phyloP scores from a whole-genome alignment of 2,113 vertebrate species.

The Argyrosomus japonicus region DNA sequence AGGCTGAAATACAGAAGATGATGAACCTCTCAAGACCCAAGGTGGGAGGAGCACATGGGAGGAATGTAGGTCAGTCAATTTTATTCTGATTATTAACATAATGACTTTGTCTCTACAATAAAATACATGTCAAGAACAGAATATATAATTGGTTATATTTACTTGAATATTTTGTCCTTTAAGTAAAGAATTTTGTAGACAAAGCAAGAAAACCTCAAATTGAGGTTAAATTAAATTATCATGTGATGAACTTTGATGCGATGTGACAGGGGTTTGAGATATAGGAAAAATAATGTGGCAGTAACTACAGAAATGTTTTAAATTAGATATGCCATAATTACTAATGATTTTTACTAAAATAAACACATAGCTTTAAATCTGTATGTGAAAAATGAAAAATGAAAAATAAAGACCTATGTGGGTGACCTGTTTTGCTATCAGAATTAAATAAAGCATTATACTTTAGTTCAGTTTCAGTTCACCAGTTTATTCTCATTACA shows the following conservation, averaged over 20 bases:
- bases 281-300: not conserved
- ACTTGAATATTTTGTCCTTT: not conserved
- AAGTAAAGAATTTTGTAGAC: not conserved
- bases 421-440: not conserved
- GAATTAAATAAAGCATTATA: not conserved
- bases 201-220: not conserved
- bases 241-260: too few species aligned
- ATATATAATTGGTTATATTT: not conserved
- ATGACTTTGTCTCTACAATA: not conserved
- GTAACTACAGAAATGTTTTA: not conserved
- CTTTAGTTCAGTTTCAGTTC: not conserved
- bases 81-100: not conserved
- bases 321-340: not conserved
- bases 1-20: constrained; percentile 9
- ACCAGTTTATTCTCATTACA: too few species aligned
- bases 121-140: not conserved
- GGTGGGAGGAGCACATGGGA: not conserved
- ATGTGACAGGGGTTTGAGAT: not conserved
- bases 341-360: not conserved
- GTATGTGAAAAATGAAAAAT: too few species aligned
- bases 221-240: too few species aligned
- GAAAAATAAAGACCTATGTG: not conserved
- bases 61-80: not conserved
- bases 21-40: not conserved
- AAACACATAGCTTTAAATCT: not conserved